phyloP scores from a whole-genome alignment of 2,113 vertebrate genomes.

The Toxotes chatareus region DNA sequence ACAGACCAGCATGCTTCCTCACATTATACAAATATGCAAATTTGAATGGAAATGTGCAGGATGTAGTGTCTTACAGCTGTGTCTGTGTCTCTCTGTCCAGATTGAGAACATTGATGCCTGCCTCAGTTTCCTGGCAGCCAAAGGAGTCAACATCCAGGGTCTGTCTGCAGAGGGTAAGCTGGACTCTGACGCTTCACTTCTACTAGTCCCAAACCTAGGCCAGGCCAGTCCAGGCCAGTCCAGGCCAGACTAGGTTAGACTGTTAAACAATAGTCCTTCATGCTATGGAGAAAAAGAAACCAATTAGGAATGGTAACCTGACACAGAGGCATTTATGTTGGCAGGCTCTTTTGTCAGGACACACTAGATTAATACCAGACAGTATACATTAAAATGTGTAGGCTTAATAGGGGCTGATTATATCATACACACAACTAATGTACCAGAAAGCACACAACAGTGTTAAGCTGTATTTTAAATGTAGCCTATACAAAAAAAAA shows the following conservation, averaged over 20 bases:
- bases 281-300: neutral
- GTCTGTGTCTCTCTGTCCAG: constrained; percentile 78
- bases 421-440: constrained; percentile 14
- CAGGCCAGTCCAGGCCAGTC: neutral
- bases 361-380: constrained; percentile 36
- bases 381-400: neutral
- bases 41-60: constrained; percentile 43
- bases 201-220: neutral
- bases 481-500: neutral
- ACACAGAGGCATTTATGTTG: constrained; percentile 9
- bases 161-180: constrained; percentile 97
- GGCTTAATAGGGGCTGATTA: constrained; percentile 15
- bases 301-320: neutral
- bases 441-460: constrained; percentile 1
- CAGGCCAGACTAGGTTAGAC: neutral
- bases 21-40: constrained; percentile 55
- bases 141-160: constrained; percentile 99
- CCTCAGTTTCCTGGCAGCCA: constrained; percentile 98
- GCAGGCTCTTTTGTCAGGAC: neutral
- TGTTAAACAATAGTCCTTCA: neutral
- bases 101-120: constrained; percentile 99
- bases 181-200: neutral
- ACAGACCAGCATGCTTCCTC: constrained; percentile 7
- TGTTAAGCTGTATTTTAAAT: neutral
- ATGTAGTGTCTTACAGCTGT: constrained; percentile 39